phyloP scores from a whole-genome alignment of 2,113 vertebrate species.

The Cynoglossus semilaevis region DNA sequence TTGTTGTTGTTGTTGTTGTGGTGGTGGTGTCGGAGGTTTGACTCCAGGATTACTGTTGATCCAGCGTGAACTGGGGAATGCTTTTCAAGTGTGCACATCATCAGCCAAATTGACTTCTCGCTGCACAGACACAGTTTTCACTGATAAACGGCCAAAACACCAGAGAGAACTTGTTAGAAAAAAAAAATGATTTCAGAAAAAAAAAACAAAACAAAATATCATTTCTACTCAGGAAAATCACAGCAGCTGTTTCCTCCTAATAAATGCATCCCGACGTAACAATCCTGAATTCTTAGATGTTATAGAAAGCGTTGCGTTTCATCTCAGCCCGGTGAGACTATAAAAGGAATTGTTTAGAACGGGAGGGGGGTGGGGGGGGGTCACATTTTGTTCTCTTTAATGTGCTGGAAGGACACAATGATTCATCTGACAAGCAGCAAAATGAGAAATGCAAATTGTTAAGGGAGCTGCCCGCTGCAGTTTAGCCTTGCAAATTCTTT shows the following conservation, averaged over 20 bases:
- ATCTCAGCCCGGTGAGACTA: constrained; percentile 11
- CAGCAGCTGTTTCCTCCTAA: constrained; percentile 16
- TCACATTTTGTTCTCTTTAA: constrained; percentile 35
- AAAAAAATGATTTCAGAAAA: constrained; percentile 37
- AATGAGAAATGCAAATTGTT: constrained; percentile 60
- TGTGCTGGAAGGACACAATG: constrained; percentile 32
- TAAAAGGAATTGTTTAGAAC: constrained; percentile 24
- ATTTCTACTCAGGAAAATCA: constrained; percentile 27
- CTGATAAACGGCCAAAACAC: constrained; percentile 49
- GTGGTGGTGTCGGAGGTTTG: constrained; percentile 14
- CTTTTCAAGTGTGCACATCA: constrained; percentile 48
- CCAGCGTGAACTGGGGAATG: constrained; percentile 53
- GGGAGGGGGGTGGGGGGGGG: neutral
- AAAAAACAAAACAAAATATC: constrained; percentile 32
- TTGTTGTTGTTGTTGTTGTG: too few relatives aligned
- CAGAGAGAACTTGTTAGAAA: constrained; percentile 46
- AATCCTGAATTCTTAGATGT: constrained; percentile 46
- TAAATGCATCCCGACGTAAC: constrained; percentile 38
- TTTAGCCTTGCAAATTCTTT: constrained; percentile 48
- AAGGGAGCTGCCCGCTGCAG: constrained; percentile 15
- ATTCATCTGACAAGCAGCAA: constrained; percentile 44
- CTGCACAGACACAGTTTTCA: constrained; percentile 30
- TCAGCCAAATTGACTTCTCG: constrained; percentile 46
- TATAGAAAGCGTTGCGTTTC: constrained; percentile 25
- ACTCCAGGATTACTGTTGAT: constrained; percentile 46